Evolutionary conservation across 1,140 invertebrate species (phyloP), one percentile per base, ranked within the genome.

Genomic region (Ceratina japonica): DNA sequence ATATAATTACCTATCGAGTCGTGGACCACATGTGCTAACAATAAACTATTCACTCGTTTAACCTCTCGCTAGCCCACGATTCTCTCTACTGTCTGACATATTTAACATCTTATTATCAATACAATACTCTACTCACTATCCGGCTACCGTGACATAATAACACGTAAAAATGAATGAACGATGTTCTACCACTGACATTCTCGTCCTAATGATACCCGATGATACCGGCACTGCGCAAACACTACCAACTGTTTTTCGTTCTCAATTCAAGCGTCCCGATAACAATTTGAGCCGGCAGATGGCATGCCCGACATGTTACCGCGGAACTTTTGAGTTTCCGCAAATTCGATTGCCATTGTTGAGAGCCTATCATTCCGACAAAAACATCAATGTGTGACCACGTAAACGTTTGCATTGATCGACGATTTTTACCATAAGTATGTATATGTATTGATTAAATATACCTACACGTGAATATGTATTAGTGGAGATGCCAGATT

Each of bases 1-100:
- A 72, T 54, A 49, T 54, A 62, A 77, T 63, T 72, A 71, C 68
- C 75, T 77, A 77, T 71, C 68, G 10, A 63, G 63, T 71, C 49
- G 27, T 22, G 12, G 58, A 63, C 20, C n/a, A 52, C 37, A 62
- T 44, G 49, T 49, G 18, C 24, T 37, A 52, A 69, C 13, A 69
- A 63, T 2, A 13, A 69, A 37, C n/a, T 15, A 31, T 52, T 37
- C 13, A n/a, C 7, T 18, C 37, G 27, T 74, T 79, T 64, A 73
- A 79, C 37, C 37, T 58, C 73, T 73, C 13, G 18, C 52, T 49
- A 65, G 7, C 51, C 37, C 37, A 51, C 56, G 65, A 58, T 58
- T 58, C 8, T 49, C 15, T 12, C 56, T 62, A 65, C 31, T 15
- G 44, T 52, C 69, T 56, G 73, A 73, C n/a, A 7, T 65, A 58